Evolutionary conservation across 2,888 invertebrate genomes (phyloP).

Genomic region (Sthenelais limicola): DNA sequence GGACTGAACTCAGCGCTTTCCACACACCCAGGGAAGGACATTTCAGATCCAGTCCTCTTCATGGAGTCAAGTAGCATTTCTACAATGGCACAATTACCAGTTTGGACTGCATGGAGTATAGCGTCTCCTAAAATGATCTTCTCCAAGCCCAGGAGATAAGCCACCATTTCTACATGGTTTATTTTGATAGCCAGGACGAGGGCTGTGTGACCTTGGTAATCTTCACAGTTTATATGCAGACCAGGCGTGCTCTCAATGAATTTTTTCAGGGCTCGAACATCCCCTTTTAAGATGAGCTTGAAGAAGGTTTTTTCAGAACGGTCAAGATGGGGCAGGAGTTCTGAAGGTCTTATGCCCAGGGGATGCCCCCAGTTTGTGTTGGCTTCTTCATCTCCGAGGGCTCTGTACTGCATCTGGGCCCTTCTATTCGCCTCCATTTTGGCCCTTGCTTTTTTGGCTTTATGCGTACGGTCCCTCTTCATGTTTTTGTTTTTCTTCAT

Average conservation of each 20-base stretch:
- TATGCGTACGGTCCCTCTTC: too few relatives aligned
- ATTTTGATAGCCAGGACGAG: conserved; percentile 33
- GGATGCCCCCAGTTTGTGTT: conserved; percentile 23
- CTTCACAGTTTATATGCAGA: conserved; percentile 30
- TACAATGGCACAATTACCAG: conserved; percentile 76
- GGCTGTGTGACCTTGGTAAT: conserved; percentile 35
- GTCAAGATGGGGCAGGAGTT: conserved; percentile 21
- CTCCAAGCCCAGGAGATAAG: not conserved
- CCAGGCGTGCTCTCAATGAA: not conserved
- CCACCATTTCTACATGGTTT: conserved; percentile 18
- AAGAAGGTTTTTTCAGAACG: conserved; percentile 7
- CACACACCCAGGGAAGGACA: conserved; percentile 12
- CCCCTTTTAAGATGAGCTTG: not conserved
- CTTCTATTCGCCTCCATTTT: too few relatives aligned
- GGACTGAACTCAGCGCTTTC: conserved; percentile 70
- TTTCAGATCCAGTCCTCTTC: conserved; percentile 14
- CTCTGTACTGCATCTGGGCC: not conserved
- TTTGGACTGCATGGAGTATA: conserved; percentile 77
- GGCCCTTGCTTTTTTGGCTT: too few relatives aligned
- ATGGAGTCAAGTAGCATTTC: conserved; percentile 74
- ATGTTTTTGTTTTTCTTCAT: too few relatives aligned
- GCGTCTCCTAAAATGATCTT: conserved; percentile 75
- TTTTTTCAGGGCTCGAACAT: not conserved
- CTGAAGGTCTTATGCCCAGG: conserved; percentile 12
- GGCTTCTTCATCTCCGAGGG: conserved; percentile 1